A percentile compares a stretch with the other conserved stretches of the same genome.
Evolutionary conservation across 1,140 invertebrate species (phyloP).

Genomic region (Oppia nitens): DNA sequence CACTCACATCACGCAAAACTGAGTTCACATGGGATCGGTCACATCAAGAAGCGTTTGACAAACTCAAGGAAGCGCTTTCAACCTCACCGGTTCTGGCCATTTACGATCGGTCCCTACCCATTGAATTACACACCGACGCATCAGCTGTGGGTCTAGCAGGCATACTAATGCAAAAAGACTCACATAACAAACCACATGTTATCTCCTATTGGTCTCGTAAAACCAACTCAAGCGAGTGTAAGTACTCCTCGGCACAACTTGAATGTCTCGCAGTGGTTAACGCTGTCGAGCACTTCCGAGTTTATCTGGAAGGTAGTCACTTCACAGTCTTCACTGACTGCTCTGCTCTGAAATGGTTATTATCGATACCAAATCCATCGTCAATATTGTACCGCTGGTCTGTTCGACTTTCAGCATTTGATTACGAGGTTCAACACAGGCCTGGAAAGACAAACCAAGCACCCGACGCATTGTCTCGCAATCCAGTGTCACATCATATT

Average conservation of each 20-base stretch:
- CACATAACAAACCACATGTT: slow-evolving; percentile 24
- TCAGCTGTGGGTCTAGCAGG: slow-evolving; percentile 25
- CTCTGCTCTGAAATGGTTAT: slow-evolving; percentile 25
- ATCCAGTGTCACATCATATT: too few species aligned
- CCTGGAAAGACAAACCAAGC: slow-evolving; percentile 5
- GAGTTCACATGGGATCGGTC: slow-evolving; percentile 25
- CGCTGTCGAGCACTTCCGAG: slow-evolving; percentile 32
- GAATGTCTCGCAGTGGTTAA: slow-evolving; percentile 35
- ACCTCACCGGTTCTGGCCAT: slow-evolving; percentile 21
- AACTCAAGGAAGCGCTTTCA: slow-evolving; percentile 24
- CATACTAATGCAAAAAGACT: slow-evolving; percentile 33
- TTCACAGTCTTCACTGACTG: slow-evolving; percentile 33
- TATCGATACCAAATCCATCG: not conserved
- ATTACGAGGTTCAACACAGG: slow-evolving; percentile 11
- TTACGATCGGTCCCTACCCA: slow-evolving; percentile 11
- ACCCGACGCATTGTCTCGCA: slow-evolving; percentile 8
- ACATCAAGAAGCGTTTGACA: slow-evolving; percentile 25
- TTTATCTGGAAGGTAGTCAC: slow-evolving; percentile 31
- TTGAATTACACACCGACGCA: slow-evolving; percentile 12
- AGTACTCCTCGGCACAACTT: slow-evolving; percentile 36
- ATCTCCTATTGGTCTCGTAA: slow-evolving; percentile 31
- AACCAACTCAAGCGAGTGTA: slow-evolving; percentile 29
- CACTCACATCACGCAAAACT: slow-evolving; percentile 28
- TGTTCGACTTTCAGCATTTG: not conserved
- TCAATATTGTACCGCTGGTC: slow-evolving; percentile 5